These are phyloP conservation scores for Intoshia linei DNA, from an alignment of 1,140 invertebrate species.

Conservation along the genomic window DNA sequence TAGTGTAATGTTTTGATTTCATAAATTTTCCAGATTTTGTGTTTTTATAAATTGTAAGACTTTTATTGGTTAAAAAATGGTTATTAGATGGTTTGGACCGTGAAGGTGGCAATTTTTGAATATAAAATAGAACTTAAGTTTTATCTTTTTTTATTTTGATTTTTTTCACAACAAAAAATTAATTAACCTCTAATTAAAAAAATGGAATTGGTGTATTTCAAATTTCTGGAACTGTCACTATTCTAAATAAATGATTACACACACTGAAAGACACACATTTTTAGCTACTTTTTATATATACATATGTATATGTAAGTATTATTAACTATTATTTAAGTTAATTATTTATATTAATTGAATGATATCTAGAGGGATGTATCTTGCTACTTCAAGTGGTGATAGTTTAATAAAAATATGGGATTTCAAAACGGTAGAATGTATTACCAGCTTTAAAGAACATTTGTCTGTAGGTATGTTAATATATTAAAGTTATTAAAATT, in stretches of 20 bases:
- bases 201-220: not conserved
- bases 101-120: too few relatives aligned
- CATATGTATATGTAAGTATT: not conserved
- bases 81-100: too few relatives aligned
- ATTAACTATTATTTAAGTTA: too few relatives aligned
- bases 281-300: not conserved
- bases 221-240: not conserved
- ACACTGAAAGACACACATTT: not conserved
- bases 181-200: too few relatives aligned
- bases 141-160: too few relatives aligned
- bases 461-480: slow-evolving; percentile 13
- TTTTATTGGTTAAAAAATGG: too few relatives aligned
- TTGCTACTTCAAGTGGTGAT: slow-evolving; percentile 19
- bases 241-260: not conserved
- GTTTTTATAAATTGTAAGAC: too few relatives aligned
- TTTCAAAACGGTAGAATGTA: slow-evolving; percentile 18
- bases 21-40: too few relatives aligned
- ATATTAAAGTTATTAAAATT: not conserved
- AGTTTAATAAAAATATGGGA: slow-evolving; percentile 23
- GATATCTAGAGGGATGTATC: slow-evolving; percentile 12
- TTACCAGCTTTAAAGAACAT: slow-evolving; percentile 21
- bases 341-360: not conserved
- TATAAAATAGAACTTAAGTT: too few relatives aligned
- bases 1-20: too few relatives aligned
- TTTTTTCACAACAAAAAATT: too few relatives aligned